A percentile compares a stretch with the other conserved stretches of the same genome.
Conservation (phyloP, 2,113 vertebrate genomes). For the Serranochromis macrocephalus region DNA sequence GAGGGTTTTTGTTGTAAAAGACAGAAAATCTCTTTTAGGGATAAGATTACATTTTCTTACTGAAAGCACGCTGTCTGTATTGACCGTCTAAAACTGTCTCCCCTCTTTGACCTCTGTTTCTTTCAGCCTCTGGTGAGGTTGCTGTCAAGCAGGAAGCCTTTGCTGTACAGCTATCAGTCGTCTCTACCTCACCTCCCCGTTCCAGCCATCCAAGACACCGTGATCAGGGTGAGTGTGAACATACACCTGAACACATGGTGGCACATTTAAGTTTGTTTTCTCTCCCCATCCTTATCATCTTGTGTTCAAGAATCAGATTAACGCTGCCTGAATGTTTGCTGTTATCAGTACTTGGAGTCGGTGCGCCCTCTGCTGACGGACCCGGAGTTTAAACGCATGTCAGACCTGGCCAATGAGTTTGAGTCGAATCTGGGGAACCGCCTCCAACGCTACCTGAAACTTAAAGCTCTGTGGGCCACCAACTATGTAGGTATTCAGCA, state of each 20-base stretch:
- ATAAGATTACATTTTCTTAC: not conserved
- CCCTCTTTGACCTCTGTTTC: not conserved
- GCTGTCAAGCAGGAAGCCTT: not conserved
- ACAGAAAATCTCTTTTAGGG: not conserved
- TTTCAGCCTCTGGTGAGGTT: not conserved
- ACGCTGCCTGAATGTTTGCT: not conserved
- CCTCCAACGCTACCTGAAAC: constrained; percentile 79
- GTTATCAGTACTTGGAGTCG: constrained; percentile 77
- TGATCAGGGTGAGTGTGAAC: constrained; percentile 69
- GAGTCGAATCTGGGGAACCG: constrained; percentile 71
- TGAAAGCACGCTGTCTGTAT: accelerated
- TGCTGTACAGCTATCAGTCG: not conserved
- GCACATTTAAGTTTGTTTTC: accelerated
- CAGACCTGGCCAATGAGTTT: constrained; percentile 70
- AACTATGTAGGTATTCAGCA: constrained; percentile 73
- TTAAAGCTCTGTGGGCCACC: constrained; percentile 85
- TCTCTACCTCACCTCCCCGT: accelerated
- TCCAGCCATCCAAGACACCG: constrained; percentile 61
- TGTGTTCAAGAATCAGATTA: not conserved
- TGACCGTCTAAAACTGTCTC: accelerated
- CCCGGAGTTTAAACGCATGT: constrained; percentile 63
- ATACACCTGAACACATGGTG: not conserved
- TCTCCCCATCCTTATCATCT: not conserved
- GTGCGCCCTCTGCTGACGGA: constrained; percentile 71
- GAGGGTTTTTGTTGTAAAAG: not conserved